Conservation (phyloP, 2,113 vertebrate species). For the Syngnathus typhle region DNA sequence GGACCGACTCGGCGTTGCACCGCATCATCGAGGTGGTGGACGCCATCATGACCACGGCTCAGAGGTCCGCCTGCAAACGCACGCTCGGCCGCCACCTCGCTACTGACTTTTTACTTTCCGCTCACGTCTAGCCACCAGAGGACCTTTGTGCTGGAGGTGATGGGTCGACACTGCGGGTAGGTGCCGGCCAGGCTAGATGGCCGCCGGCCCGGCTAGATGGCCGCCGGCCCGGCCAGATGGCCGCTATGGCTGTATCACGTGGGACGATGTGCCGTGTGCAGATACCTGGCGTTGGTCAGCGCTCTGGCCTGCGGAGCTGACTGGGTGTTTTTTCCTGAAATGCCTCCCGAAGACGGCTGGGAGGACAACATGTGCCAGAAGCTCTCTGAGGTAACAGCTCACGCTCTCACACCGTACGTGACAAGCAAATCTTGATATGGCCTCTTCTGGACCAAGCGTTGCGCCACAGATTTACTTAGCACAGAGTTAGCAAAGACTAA, state of each 20-base stretch:
- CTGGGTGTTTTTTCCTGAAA: conserved; percentile 95
- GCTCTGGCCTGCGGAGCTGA: conserved; percentile 93
- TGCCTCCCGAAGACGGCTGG: conserved; percentile 92
- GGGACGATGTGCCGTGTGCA: conserved; percentile 34
- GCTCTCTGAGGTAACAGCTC: conserved; percentile 65
- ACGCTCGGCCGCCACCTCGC: not conserved
- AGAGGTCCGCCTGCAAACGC: conserved; percentile 73
- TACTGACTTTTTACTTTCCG: not conserved
- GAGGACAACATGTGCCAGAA: conserved; percentile 87
- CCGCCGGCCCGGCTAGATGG: too few species aligned
- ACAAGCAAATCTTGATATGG: too few species aligned
- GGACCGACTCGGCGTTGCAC: conserved; percentile 93
- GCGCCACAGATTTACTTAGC: too few species aligned
- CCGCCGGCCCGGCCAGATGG: too few species aligned
- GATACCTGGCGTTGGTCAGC: conserved; percentile 91
- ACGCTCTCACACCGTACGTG: not conserved
- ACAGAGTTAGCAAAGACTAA: too few species aligned
- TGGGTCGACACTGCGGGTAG: conserved; percentile 96
- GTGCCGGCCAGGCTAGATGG: not conserved
- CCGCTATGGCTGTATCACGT: not conserved
- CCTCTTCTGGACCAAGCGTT: too few species aligned
- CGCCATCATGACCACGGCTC: conserved; percentile 97
- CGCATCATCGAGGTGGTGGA: conserved; percentile 97
- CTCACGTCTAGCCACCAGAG: conserved; percentile 68
- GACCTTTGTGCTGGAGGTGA: conserved; percentile 80